These are phyloP conservation scores for Erythrocercus mccallii DNA, from an alignment of 2,113 vertebrate genomes.

Conservation along the genomic window DNA sequence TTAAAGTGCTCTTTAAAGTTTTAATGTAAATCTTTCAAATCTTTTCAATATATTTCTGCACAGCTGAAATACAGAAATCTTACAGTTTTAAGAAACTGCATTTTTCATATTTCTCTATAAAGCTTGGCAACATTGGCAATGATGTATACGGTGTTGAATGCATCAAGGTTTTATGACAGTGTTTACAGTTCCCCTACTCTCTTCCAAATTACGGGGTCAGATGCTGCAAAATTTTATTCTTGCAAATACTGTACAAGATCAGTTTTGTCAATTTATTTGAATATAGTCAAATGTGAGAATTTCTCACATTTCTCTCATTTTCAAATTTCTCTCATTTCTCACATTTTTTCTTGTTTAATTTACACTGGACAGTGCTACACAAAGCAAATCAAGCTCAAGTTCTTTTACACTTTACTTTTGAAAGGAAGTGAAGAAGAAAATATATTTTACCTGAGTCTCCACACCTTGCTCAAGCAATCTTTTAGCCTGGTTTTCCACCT, in stretches of 20 bases:
- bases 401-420: neutral
- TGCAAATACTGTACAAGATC: neutral
- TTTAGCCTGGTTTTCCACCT: conserved; percentile 97
- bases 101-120: neutral
- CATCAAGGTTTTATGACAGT: neutral
- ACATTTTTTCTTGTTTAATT: neutral
- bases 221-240: neutral
- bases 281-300: neutral
- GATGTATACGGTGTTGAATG: neutral
- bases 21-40: neutral
- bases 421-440: neutral
- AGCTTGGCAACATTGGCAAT: neutral
- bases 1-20: neutral
- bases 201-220: neutral
- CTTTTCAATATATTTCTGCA: neutral
- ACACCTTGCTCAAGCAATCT: conserved; percentile 93
- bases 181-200: neutral
- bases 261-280: neutral
- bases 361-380: neutral
- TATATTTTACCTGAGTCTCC: conserved; percentile 89
- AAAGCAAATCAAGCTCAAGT: neutral
- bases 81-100: neutral
- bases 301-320: too few relatives aligned
- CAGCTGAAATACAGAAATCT: neutral
- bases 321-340: too few relatives aligned